A percentile compares a stretch with the other conserved stretches of the same genome.
phyloP scores from a whole-genome alignment of 1,140 invertebrate genomes.

The Ostrea denselamellosa region DNA sequence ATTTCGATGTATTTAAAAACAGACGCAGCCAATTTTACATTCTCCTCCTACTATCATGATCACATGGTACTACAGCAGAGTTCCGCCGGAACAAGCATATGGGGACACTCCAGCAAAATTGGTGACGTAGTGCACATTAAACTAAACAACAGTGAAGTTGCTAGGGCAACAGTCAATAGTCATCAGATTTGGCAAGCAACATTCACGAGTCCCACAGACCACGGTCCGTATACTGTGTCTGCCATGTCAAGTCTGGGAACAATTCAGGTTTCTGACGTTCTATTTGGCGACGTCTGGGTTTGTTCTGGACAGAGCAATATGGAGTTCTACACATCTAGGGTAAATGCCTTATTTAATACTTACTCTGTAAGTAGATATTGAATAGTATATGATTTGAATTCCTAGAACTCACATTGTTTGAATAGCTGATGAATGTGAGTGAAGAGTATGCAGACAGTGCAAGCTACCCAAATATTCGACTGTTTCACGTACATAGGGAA shows the following conservation, averaged over 20 bases:
- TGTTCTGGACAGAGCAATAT: conserved; percentile 78
- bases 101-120: conserved; percentile 64
- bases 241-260: conserved; percentile 54
- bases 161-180: conserved; percentile 35
- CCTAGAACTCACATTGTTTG: neutral
- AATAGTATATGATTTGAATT: neutral
- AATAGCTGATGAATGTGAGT: neutral
- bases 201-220: conserved; percentile 37
- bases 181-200: conserved; percentile 54
- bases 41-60: conserved; percentile 64
- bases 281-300: conserved; percentile 75
- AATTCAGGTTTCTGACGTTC: conserved; percentile 64
- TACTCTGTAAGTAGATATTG: neutral
- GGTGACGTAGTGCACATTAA: conserved; percentile 54
- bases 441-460: conserved; percentile 40
- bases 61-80: conserved; percentile 74
- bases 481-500: conserved; percentile 43
- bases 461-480: conserved; percentile 44
- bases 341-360: neutral
- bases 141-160: conserved; percentile 46
- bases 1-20: neutral
- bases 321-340: conserved; percentile 62
- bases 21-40: conserved; percentile 32
- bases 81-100: conserved; percentile 64
- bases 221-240: conserved; percentile 53